phyloP scores from a whole-genome alignment of 2,888 invertebrate species.

The Xanthia icteritia region DNA sequence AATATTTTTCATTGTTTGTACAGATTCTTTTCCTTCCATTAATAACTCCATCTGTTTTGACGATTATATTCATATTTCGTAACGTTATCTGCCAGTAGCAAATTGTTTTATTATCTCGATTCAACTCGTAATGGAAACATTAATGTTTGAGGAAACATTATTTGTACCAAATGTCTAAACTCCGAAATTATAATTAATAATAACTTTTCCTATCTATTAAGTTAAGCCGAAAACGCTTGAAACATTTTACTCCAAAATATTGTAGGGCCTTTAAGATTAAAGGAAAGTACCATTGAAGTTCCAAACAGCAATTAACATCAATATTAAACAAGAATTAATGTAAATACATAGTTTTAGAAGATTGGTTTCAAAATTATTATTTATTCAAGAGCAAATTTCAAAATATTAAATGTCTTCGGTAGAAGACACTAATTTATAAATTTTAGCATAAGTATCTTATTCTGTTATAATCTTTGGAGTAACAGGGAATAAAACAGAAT shows the following conservation, averaged over 20 bases:
- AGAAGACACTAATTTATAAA: no score
- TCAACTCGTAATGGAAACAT: conserved; percentile 32
- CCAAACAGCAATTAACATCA: conserved; percentile 71
- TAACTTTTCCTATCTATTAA: conserved; percentile 73
- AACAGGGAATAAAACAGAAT: neutral
- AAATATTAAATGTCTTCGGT: neutral
- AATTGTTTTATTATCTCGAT: conserved; percentile 47
- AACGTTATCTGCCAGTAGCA: conserved; percentile 11
- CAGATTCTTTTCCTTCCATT: neutral
- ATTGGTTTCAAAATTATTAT: conserved; percentile 43
- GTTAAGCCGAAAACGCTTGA: conserved; percentile 68
- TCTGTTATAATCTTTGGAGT: no score
- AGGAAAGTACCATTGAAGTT: conserved; percentile 69
- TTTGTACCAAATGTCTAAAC: conserved; percentile 63
- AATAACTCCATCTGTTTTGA: neutral
- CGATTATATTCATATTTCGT: conserved; percentile 15
- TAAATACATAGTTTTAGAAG: conserved; percentile 62
- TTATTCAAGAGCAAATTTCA: conserved; percentile 6
- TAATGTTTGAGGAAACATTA: conserved; percentile 49
- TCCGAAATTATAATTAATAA: conserved; percentile 70
- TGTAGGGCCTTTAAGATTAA: conserved; percentile 67
- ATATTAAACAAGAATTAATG: conserved; percentile 65
- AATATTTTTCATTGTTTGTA: neutral
- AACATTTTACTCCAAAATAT: conserved; percentile 72
- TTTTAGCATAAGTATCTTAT: no score